A percentile compares a stretch with the other conserved stretches of the same genome.
Evolutionary conservation across 1,140 invertebrate genomes (phyloP).

Genomic region (Octopus sinensis): DNA sequence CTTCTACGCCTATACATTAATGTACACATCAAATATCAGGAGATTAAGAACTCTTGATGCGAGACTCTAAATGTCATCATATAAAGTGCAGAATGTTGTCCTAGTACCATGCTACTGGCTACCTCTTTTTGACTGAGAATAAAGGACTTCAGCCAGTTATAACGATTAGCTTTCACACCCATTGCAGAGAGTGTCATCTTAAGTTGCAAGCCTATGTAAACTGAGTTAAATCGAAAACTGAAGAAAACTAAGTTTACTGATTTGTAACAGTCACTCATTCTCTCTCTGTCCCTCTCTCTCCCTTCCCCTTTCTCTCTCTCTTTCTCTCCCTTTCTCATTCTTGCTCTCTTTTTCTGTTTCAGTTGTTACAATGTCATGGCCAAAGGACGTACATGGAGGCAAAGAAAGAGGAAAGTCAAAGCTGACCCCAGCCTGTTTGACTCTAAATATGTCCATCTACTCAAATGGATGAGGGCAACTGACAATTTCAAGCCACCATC

Average conservation of each 20-base stretch:
- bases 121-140: too few species aligned
- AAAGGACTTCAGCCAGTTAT: too few species aligned
- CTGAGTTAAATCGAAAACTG: too few species aligned
- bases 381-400: slow-evolving; percentile 8
- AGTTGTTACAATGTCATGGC: background rate
- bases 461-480: background rate
- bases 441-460: background rate
- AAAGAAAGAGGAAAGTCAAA: slow-evolving; percentile 2
- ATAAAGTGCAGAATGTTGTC: too few species aligned
- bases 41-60: too few species aligned
- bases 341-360: background rate
- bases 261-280: background rate
- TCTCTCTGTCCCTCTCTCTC: background rate
- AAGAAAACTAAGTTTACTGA: background rate
- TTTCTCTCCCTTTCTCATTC: background rate
- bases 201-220: too few species aligned
- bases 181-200: too few species aligned
- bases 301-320: background rate
- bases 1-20: too few species aligned
- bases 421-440: background rate
- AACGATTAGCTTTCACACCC: too few species aligned
- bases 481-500: background rate
- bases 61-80: too few species aligned
- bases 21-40: too few species aligned
- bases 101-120: too few species aligned